Base-by-base conservation (phyloP, 2,888 invertebrate species). In the Eumacrocentrus americanus region DNA sequence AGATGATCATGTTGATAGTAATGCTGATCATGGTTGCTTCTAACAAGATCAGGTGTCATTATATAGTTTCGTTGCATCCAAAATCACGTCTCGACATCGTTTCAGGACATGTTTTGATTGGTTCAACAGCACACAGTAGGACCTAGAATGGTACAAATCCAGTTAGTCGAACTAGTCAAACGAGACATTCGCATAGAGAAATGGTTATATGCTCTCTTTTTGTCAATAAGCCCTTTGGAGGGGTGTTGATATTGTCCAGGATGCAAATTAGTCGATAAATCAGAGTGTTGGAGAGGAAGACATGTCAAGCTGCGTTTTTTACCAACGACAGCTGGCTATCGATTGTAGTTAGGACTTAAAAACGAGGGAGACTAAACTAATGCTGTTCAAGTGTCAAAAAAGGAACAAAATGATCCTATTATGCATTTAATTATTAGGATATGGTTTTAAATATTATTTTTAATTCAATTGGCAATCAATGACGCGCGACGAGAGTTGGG, bases 191-290 rank as follows among this genome's bases (percentile, higher is more conserved):
- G 9, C 29, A 29, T 29, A 6, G 5, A 9, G 9, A 29, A 6
- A 29, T 29, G 9, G 29, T 29, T n/a, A n/a, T n/a, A n/a, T n/a
- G n/a, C n/a, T n/a, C n/a, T n/a, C n/a, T n/a, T 9, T 29, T 29
- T 29, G 29, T 29, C 29, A 29, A 29, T 9, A 29, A 4, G 9
- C 29, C 29, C 29, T 29, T 29, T 4, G 29, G 4, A 4, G 29
- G 29, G 29, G 4, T 4, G 29, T 29, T 29, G 29, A 37, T 29
- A 61, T 64, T 53, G 58, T 58, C 55, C 46, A 7, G 48, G 48
- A 75, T 75, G 78, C 76, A 77, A 79, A 79, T 79, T 72, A 74
- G 70, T 57, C 79, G 74, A 79, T 79, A 79, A 79, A 79, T 79
- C 79, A 78, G 70, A n/a, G n/a, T n/a, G n/a, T n/a, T n/a, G n/a